A percentile compares a stretch with the other conserved stretches of the same genome.
Conservation (phyloP, 2,888 invertebrate species). For the Agrochola lychnidis region DNA sequence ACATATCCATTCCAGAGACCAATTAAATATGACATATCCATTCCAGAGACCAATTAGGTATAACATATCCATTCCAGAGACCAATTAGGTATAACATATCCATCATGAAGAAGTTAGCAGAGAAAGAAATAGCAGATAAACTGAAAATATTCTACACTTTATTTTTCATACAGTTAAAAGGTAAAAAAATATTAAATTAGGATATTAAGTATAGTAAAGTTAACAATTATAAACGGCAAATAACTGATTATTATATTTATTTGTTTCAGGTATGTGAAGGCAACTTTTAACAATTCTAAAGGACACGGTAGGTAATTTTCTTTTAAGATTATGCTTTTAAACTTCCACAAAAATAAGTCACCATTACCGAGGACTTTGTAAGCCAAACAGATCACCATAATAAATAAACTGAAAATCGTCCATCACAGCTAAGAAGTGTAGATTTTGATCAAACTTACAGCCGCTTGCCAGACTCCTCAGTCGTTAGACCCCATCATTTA, state of each 20-base stretch:
- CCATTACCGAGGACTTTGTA: neutral
- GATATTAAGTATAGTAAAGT: neutral
- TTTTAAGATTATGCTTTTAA: neutral
- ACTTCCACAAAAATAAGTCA: neutral
- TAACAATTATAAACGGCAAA: neutral
- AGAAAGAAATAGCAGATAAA: neutral
- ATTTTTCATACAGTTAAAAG: no score
- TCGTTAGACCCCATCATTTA: constrained; percentile 48
- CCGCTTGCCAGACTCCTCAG: neutral
- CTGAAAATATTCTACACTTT: neutral
- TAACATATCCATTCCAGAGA: no score
- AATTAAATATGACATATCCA: no score
- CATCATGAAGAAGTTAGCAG: neutral
- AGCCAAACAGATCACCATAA: constrained; percentile 24
- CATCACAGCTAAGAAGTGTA: constrained; percentile 30
- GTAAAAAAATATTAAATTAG: neutral
- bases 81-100: no score
- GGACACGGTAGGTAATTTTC: neutral
- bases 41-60: no score
- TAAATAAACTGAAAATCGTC: constrained; percentile 17
- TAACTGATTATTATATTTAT: constrained; percentile 4
- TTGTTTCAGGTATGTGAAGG: constrained; percentile 58
- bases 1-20: no score
- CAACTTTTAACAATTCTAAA: neutral
- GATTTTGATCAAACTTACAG: constrained; percentile 37